Base-by-base conservation (phyloP, 2,113 vertebrate genomes). In the Probosciger aterrimus region DNA sequence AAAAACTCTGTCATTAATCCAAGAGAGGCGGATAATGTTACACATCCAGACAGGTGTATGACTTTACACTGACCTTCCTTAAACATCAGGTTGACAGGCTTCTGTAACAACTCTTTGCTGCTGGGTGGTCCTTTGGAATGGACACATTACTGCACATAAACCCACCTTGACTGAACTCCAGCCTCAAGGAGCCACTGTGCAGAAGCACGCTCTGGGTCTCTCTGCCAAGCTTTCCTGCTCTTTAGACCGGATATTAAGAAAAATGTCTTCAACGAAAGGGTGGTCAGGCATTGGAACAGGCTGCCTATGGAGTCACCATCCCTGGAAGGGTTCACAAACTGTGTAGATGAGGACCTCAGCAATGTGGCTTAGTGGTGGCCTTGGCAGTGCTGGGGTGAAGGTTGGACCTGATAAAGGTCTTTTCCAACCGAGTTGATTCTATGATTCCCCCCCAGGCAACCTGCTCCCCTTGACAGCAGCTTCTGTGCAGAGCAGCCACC, bases 41-140 rank as follows among this genome's bases (percentile, higher is more conserved):
- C 31, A 41, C 3, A 4, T 3, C 15, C 64, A n/a, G 24, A 18
- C 8, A 57, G 3, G 12, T 12, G 16, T 2, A 27, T 1, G 22
- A 6, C 31, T 31, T 19, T 7, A 28, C 0, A 5, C 7, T 7
- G 24, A 6, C 5, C 18, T 62, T 19, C 30, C 49, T 59, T 23
- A 19, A 44, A 25, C 7, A 28, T 15, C 10, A 52, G 24, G 22
- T 1, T 25, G 18, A 59, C 10, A 37, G 28, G 24, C 57, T 35
- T 20, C 14, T 5, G 11, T 22, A 83, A 43, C 31, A 43, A 37
- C 2, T 23, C 35, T 18, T 41, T 14, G 4, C 14, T 25, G 11
- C 25, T 10, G 27, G 46, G 44, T 12, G 10, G 20, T 3, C 19
- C 60, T 25, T 30, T 37, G 53, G 39, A 46, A 27, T 8, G 22